Evolutionary conservation across 2,888 invertebrate species (phyloP).

Genomic region (Epistrophe eligans): DNA sequence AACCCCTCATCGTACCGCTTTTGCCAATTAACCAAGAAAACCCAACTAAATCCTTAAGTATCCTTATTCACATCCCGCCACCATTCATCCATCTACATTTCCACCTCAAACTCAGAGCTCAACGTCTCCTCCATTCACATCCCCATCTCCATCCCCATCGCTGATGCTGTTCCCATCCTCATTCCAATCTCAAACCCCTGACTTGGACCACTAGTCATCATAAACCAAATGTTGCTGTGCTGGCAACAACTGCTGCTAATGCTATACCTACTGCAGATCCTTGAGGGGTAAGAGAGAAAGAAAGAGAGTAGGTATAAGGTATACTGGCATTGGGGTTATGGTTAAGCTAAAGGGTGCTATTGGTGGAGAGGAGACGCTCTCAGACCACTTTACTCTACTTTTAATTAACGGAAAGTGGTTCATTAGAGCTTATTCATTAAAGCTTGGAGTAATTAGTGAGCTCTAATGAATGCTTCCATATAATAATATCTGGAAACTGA

Average conservation of each 20-base stretch:
- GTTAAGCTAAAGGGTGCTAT: slow-evolving; percentile 63
- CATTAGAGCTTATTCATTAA: slow-evolving; percentile 96
- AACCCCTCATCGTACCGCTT: slow-evolving; percentile 65
- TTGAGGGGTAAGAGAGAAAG: slow-evolving; percentile 23
- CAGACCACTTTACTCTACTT: slow-evolving; percentile 86
- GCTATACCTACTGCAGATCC: slow-evolving; percentile 54
- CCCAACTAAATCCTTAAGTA: slow-evolving; percentile 76
- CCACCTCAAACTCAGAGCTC: slow-evolving; percentile 28
- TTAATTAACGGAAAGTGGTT: slow-evolving; percentile 96
- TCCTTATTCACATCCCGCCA: slow-evolving; percentile 76
- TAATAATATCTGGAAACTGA: slow-evolving; percentile 83
- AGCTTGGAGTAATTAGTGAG: slow-evolving; percentile 95
- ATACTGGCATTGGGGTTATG: slow-evolving; percentile 21
- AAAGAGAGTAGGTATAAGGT: neutral
- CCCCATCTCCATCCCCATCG: slow-evolving; percentile 10
- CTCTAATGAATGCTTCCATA: slow-evolving; percentile 90
- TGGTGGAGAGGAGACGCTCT: slow-evolving; percentile 77
- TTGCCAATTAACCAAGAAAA: slow-evolving; percentile 76
- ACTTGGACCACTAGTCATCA: slow-evolving; percentile 76
- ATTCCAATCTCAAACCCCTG: slow-evolving; percentile 17
- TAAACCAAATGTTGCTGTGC: slow-evolving; percentile 76
- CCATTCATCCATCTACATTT: slow-evolving; percentile 70
- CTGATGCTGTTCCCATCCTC: neutral
- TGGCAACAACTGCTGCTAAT: slow-evolving; percentile 72
- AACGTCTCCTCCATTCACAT: slow-evolving; percentile 12